A percentile compares a stretch with the other conserved stretches of the same genome.
Conservation (phyloP, 1,140 invertebrate genomes). For the Diorhabda sublineata region DNA sequence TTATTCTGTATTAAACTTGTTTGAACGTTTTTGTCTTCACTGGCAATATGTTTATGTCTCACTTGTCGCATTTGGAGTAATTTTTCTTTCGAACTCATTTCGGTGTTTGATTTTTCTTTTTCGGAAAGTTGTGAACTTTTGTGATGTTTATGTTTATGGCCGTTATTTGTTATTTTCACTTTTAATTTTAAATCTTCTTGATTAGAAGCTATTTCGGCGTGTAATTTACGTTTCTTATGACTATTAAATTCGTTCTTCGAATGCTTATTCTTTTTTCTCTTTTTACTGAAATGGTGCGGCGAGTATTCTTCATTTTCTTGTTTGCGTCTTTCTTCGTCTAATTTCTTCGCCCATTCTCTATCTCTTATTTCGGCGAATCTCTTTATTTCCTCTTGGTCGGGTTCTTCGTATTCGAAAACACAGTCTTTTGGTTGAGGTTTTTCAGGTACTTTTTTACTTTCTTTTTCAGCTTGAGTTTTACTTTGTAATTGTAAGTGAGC, state of each 20-base stretch:
- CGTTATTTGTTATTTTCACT: constrained; percentile 45
- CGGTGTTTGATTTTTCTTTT: constrained; percentile 16
- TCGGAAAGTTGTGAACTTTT: constrained; percentile 30
- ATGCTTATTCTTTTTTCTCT: constrained; percentile 42
- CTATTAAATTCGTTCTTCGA: constrained; percentile 40
- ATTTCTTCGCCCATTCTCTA: constrained; percentile 44
- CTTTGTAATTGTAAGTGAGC: constrained; percentile 42
- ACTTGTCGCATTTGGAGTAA: constrained; percentile 46
- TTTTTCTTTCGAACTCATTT: constrained; percentile 39
- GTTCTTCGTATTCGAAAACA: constrained; percentile 43
- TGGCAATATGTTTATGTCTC: constrained; percentile 39
- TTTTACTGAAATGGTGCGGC: constrained; percentile 39
- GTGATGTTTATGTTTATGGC: constrained; percentile 44
- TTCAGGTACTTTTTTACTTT: constrained; percentile 27
- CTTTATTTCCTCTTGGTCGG: constrained; percentile 45
- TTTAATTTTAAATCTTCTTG: constrained; percentile 43
- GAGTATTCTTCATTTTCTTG: constrained; percentile 27
- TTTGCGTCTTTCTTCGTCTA: constrained; percentile 37
- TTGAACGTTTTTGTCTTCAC: constrained; percentile 32
- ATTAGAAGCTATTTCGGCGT: constrained; percentile 43
- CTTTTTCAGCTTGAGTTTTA: constrained; percentile 31
- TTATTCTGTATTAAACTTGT: constrained; percentile 29
- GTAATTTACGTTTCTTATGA: constrained; percentile 42
- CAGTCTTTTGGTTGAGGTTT: constrained; percentile 32
- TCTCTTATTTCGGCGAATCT: constrained; percentile 44